These are phyloP conservation scores for Andrena trimmerana DNA, from an alignment of 2,888 invertebrate genomes.

Conservation along the genomic window DNA sequence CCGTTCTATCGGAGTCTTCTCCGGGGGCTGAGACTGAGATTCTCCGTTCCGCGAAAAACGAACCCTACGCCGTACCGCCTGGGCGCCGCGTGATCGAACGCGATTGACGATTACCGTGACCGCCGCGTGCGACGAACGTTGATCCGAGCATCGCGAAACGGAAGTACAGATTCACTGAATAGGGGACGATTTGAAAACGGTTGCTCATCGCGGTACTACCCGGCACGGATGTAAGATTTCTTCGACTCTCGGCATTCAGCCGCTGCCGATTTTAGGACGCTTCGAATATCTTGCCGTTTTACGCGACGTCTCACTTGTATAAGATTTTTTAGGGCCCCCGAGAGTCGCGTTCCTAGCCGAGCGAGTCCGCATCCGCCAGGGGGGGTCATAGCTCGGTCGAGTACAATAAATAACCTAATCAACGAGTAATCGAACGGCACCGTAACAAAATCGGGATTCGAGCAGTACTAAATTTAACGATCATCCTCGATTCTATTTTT, in stretches of 20 bases:
- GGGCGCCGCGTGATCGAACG: neutral
- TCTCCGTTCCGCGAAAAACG: conserved; percentile 37
- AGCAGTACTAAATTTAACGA: conserved; percentile 36
- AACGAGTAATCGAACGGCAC: conserved; percentile 30
- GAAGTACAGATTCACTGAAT: neutral
- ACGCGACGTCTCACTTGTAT: conserved; percentile 22
- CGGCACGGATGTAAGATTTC: conserved; percentile 1
- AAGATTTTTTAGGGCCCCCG: conserved; percentile 22
- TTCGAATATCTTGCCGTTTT: conserved; percentile 24
- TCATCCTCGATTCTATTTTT: conserved; percentile 16
- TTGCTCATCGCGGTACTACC: conserved; percentile 3
- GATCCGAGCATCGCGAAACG: neutral
- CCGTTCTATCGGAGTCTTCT: conserved; percentile 35
- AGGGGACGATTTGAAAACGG: neutral
- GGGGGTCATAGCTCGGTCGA: conserved; percentile 2
- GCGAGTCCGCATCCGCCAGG: conserved; percentile 3
- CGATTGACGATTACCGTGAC: too few relatives aligned
- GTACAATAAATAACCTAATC: conserved; percentile 38
- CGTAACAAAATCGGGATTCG: conserved; percentile 35
- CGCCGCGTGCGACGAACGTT: neutral
- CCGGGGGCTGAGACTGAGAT: conserved; percentile 57
- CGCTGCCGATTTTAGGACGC: conserved; percentile 37
- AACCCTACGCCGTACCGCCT: conserved; percentile 7
- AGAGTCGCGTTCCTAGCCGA: conserved; percentile 34
- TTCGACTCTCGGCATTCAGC: conserved; percentile 12